Conservation (phyloP, 2,113 vertebrate species). For the Megaleporinus macrocephalus region DNA sequence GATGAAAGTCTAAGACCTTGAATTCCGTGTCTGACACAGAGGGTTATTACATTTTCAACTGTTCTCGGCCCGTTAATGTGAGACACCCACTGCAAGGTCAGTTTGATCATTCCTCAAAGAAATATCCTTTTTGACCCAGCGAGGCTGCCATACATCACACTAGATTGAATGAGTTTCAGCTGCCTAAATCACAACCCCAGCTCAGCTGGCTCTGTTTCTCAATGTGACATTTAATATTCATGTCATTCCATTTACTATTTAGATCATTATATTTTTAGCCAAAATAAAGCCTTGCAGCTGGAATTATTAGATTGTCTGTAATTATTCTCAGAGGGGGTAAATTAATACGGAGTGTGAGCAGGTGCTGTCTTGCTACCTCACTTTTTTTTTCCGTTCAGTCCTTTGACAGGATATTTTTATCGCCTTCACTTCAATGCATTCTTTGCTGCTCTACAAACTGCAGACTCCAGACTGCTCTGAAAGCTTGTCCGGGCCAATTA, state of each 20-base stretch:
- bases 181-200: slow-evolving; percentile 22
- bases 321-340: slow-evolving; percentile 51
- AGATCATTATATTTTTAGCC: slow-evolving; percentile 35
- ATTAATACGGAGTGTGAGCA: slow-evolving; percentile 48
- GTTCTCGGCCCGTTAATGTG: slow-evolving; percentile 56
- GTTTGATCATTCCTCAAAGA: slow-evolving; percentile 58
- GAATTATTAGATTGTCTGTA: slow-evolving; percentile 52
- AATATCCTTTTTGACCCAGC: slow-evolving; percentile 58
- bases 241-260: slow-evolving; percentile 28
- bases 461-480: slow-evolving; percentile 54
- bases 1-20: slow-evolving; percentile 7
- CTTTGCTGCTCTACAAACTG: slow-evolving; percentile 43
- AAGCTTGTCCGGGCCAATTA: slow-evolving; percentile 65
- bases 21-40: slow-evolving; percentile 29
- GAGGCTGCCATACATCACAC: slow-evolving; percentile 59
- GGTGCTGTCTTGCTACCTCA: slow-evolving; percentile 41
- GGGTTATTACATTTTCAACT: slow-evolving; percentile 62
- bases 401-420: slow-evolving; percentile 62
- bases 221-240: slow-evolving; percentile 26
- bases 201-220: slow-evolving; percentile 18
- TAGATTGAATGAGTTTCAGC: slow-evolving; percentile 51
- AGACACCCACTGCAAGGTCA: slow-evolving; percentile 63
- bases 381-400: slow-evolving; percentile 42
- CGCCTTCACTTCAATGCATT: slow-evolving; percentile 57
- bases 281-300: slow-evolving; percentile 30